Percentiles rank a stretch among this genome's conserved stretches.
Evolutionary conservation across 2,797 vertebrate genomes (phyloP).

Genomic region (Tenualosa thibaudeaui): DNA sequence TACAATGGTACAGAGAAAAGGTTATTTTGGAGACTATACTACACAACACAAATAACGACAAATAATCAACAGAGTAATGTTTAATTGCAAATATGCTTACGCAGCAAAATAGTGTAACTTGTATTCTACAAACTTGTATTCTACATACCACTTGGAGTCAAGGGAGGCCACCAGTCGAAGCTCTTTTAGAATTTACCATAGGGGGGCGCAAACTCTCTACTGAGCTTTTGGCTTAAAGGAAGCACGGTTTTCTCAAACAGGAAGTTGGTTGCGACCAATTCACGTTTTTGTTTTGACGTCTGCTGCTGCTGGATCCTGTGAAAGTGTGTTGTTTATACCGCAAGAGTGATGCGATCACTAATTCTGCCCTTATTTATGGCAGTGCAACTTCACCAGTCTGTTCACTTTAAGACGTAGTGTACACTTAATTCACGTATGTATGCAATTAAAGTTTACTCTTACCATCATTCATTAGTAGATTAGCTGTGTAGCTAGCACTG

Average conservation of each 20-base stretch:
- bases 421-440: neutral
- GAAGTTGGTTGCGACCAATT: constrained; percentile 11
- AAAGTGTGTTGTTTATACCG: constrained; percentile 25
- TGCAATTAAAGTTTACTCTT: neutral
- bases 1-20: no score
- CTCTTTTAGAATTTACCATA: constrained; percentile 31
- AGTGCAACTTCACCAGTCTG: neutral
- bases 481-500: neutral
- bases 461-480: neutral
- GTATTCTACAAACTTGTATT: neutral
- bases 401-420: neutral
- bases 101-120: neutral
- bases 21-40: no score
- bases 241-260: neutral
- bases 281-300: constrained; percentile 23
- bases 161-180: neutral
- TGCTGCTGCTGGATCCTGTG: constrained; percentile 13
- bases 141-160: no score
- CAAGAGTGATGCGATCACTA: neutral
- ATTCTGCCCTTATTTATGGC: neutral
- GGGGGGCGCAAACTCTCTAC: constrained; percentile 12
- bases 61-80: no score
- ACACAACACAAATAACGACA: neutral
- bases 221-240: neutral
- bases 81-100: no score